These are phyloP conservation scores for Pyrgus malvae DNA, from an alignment of 2,888 invertebrate species.

Conservation along the genomic window DNA sequence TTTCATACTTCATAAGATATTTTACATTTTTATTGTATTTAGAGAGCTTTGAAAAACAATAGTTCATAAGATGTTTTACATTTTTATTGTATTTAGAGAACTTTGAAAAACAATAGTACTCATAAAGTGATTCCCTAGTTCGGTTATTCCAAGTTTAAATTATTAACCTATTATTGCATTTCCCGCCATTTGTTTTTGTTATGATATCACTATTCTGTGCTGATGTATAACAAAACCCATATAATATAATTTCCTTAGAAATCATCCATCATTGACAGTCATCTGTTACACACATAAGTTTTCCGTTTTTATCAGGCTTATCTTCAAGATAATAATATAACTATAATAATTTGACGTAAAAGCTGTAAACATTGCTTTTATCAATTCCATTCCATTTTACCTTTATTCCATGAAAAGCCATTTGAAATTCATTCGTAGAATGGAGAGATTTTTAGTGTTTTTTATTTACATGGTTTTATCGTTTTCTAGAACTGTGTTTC, in stretches of 20 bases:
- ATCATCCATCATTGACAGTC: constrained; percentile 19
- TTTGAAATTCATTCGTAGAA: constrained; percentile 45
- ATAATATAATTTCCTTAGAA: background rate
- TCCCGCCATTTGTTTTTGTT: too few relatives aligned
- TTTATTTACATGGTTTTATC: constrained; percentile 34
- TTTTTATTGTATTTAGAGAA: too few relatives aligned
- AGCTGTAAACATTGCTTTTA: constrained; percentile 39
- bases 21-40: too few relatives aligned
- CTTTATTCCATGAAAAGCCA: constrained; percentile 40
- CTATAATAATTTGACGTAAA: constrained; percentile 32
- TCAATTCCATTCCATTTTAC: constrained; percentile 36
- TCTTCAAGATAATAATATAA: constrained; percentile 16
- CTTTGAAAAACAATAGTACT: too few relatives aligned
- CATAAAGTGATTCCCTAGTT: too few relatives aligned
- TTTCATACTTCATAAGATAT: too few relatives aligned
- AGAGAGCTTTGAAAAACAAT: too few relatives aligned
- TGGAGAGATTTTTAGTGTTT: constrained; percentile 37
- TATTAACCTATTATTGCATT: too few relatives aligned
- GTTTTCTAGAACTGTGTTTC: constrained; percentile 17
- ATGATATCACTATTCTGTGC: too few relatives aligned
- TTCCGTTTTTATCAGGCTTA: constrained; percentile 19
- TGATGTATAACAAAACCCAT: too few relatives aligned
- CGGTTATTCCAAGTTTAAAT: too few relatives aligned
- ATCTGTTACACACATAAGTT: constrained; percentile 15
- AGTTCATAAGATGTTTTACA: too few relatives aligned